These are phyloP conservation scores for Gastrophysa polygoni DNA, from an alignment of 2,888 invertebrate species.

Conservation along the genomic window DNA sequence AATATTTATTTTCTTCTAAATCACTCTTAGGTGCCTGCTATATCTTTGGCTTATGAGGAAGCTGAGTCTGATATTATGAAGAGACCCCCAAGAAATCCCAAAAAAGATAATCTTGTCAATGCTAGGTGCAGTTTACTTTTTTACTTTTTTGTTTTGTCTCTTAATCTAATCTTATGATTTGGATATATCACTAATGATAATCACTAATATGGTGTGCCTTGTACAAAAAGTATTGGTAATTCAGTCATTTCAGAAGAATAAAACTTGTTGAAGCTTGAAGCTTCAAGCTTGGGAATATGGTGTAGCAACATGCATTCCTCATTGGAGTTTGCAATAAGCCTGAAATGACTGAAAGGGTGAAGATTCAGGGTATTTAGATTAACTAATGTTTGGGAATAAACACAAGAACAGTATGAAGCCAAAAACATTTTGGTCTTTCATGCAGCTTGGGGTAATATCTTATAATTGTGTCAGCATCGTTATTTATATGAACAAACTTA, in stretches of 20 bases:
- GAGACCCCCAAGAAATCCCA: conserved; percentile 86
- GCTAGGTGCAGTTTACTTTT: conserved; percentile 71
- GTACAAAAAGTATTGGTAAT: conserved; percentile 15
- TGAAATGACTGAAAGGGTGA: conserved; percentile 16
- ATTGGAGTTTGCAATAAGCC: neutral
- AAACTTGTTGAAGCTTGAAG: conserved; percentile 5
- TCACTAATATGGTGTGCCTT: conserved; percentile 14
- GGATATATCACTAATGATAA: neutral
- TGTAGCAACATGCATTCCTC: conserved; percentile 6
- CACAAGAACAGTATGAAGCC: neutral
- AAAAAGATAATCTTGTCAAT: conserved; percentile 91
- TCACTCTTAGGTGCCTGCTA: conserved; percentile 77
- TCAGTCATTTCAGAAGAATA: conserved; percentile 6
- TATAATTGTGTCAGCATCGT: conserved; percentile 27
- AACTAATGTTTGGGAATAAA: conserved; percentile 11
- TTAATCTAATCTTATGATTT: neutral
- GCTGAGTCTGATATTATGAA: conserved; percentile 95
- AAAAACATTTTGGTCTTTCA: neutral
- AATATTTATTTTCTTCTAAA: conserved; percentile 40
- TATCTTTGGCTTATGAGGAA: conserved; percentile 89
- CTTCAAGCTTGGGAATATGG: conserved; percentile 9
- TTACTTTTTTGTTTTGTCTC: conserved; percentile 25
- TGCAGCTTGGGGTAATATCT: conserved; percentile 21
- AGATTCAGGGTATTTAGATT: conserved; percentile 10
- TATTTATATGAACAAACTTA: conserved; percentile 45